Evolutionary conservation across 2,888 invertebrate genomes (phyloP).

Genomic region (Phaonia tiefii): DNA sequence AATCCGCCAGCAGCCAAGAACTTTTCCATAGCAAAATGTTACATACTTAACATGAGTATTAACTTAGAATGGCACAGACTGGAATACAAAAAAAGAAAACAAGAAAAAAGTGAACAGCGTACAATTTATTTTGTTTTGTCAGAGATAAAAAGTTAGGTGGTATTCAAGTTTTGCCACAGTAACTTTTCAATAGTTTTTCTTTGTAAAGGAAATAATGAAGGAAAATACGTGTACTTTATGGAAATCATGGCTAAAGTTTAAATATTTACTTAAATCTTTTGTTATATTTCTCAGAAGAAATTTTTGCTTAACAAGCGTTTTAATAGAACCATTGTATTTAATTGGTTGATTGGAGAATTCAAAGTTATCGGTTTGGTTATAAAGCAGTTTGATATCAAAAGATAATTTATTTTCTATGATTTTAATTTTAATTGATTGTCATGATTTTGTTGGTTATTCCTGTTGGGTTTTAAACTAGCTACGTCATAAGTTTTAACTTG

Average conservation of each 20-base stretch:
- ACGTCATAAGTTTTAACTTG: no score
- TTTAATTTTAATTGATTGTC: no score
- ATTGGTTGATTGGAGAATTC: no score
- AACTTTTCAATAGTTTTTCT: conserved; percentile 6
- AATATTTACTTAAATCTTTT: conserved; percentile 9
- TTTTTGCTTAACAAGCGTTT: no score
- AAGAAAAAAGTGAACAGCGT: conserved; percentile 23
- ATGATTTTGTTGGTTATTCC: no score
- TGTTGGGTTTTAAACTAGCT: no score
- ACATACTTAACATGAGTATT: conserved; percentile 29
- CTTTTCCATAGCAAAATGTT: conserved; percentile 18
- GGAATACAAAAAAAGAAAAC: background rate
- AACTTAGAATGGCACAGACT: conserved; percentile 19
- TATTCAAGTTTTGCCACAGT: conserved; percentile 30
- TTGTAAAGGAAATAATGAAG: no score
- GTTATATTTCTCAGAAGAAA: no score
- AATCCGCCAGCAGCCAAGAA: background rate
- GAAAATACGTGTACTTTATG: conserved; percentile 1
- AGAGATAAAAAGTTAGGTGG: conserved; percentile 23
- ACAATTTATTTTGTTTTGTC: conserved; percentile 29
- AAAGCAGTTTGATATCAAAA: no score
- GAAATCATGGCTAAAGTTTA: conserved; percentile 2
- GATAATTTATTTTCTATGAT: no score
- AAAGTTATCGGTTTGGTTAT: no score
- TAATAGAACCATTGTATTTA: no score